Evolutionary conservation across 1,140 invertebrate genomes (phyloP).

Genomic region (Hyposmocoma kahamanoa): DNA sequence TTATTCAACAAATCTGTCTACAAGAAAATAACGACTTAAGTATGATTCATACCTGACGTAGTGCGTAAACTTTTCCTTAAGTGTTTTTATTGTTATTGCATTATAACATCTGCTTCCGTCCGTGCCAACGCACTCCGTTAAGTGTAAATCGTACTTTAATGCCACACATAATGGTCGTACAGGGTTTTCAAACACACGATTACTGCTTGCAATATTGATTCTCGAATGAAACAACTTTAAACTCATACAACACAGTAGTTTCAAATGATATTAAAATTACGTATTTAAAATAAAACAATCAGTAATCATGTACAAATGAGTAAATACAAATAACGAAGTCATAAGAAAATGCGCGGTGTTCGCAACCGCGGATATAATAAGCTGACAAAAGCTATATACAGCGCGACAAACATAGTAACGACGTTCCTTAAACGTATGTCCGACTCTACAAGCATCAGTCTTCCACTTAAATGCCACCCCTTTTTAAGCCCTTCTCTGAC

Average conservation of each 20-base stretch:
- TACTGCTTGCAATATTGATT: conserved; percentile 1
- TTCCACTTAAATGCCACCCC: conserved; percentile 53
- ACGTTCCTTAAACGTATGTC: conserved; percentile 19
- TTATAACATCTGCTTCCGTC: no score
- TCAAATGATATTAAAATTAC: no score
- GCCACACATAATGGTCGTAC: no score
- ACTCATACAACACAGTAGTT: background rate
- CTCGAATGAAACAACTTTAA: background rate
- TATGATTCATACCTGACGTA: no score
- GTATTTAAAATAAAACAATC: conserved; percentile 4
- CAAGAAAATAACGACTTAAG: no score
- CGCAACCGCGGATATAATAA: background rate
- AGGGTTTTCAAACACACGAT: background rate
- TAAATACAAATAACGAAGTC: conserved; percentile 1
- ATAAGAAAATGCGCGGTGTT: background rate
- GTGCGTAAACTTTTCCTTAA: no score
- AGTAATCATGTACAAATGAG: conserved; percentile 1
- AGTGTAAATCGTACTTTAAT: no score
- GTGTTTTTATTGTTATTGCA: no score
- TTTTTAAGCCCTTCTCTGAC: conserved; percentile 15
- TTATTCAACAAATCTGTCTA: no score
- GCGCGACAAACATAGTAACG: conserved; percentile 15
- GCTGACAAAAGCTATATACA: conserved; percentile 46
- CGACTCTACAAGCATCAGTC: conserved; percentile 36
- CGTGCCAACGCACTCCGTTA: no score